Conservation (phyloP, 2,113 vertebrate genomes). For the Pelecanoides urinatrix region DNA sequence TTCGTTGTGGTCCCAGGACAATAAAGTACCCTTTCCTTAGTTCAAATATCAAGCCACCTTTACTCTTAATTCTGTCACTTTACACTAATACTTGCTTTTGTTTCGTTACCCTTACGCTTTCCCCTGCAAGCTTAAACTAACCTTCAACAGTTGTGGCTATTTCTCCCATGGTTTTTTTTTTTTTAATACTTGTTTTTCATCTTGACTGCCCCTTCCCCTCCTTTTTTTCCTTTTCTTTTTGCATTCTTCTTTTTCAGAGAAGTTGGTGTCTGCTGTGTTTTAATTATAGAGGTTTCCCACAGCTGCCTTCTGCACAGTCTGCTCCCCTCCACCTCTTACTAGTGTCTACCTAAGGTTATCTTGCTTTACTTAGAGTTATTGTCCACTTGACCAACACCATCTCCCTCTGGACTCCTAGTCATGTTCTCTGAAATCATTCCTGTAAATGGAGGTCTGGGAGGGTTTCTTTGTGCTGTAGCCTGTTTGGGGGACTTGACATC, state of each 20-base stretch:
- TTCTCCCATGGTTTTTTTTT: not conserved
- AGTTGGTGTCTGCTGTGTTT: not conserved
- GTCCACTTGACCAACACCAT: not conserved
- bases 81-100: not conserved
- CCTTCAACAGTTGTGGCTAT: not conserved
- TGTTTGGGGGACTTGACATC: not conserved
- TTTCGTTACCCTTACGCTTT: not conserved
- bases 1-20: not conserved
- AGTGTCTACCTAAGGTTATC: not conserved
- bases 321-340: not conserved
- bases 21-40: not conserved
- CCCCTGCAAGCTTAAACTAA: not conserved
- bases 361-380: not conserved
- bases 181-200: not conserved
- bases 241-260: not conserved
- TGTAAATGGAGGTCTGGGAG: fast-evolving
- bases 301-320: not conserved
- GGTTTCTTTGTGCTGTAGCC: not conserved
- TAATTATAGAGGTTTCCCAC: not conserved
- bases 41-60: not conserved
- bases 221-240: not conserved
- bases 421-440: not conserved
- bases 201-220: not conserved
- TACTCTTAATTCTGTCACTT: not conserved
- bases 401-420: not conserved